phyloP scores from a whole-genome alignment of 2,113 vertebrate species.

The Rhodinocichla rosea region DNA sequence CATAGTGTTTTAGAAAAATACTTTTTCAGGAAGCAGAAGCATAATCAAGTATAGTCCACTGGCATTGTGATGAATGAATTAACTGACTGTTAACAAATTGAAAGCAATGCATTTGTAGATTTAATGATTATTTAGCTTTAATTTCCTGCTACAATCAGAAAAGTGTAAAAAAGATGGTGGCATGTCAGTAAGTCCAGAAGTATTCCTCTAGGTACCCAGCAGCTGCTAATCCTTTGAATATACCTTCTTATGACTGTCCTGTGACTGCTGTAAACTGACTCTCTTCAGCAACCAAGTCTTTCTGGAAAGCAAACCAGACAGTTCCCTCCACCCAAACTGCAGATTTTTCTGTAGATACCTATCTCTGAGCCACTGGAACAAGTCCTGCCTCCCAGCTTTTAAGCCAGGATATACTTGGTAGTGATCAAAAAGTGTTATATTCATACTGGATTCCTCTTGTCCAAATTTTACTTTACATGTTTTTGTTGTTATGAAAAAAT shows the following conservation, averaged over 20 bases:
- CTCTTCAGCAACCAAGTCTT: background rate
- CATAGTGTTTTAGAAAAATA: slow-evolving; percentile 39
- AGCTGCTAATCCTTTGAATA: background rate
- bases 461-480: background rate
- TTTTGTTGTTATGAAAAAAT: background rate
- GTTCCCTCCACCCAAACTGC: background rate
- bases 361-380: background rate
- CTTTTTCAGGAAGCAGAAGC: slow-evolving; percentile 18
- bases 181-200: background rate
- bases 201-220: background rate
- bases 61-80: slow-evolving; percentile 1
- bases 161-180: background rate
- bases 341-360: background rate
- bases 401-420: background rate
- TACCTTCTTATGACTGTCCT: background rate
- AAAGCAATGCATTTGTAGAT: background rate
- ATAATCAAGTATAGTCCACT: background rate
- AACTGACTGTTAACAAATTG: slow-evolving; percentile 7
- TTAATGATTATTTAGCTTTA: background rate
- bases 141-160: background rate
- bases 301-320: background rate
- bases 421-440: background rate
- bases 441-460: background rate
- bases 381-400: background rate
- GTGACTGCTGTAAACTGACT: background rate